Percentiles rank a stretch among this genome's conserved stretches.
Evolutionary conservation across 2,113 vertebrate species (phyloP).

Genomic region (Gnathonemus echidnorhynchus): DNA sequence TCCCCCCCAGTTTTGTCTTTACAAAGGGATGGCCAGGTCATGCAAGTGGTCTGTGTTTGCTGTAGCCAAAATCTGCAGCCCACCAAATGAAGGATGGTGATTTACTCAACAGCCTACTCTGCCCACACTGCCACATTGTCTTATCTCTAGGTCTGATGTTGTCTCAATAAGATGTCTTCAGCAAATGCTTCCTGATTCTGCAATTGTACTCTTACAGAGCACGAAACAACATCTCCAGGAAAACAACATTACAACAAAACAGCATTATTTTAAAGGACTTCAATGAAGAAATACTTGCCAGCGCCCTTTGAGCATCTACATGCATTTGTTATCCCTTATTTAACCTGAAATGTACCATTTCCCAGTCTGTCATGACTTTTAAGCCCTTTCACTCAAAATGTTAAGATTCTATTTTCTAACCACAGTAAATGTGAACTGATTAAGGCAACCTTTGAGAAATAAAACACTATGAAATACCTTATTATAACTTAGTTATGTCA

Average conservation of each 20-base stretch:
- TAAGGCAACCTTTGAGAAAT: neutral
- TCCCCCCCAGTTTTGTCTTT: neutral
- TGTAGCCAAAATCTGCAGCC: neutral
- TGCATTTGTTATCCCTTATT: neutral
- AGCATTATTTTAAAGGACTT: neutral
- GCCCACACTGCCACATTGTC: neutral
- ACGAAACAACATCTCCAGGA: neutral
- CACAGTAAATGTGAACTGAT: neutral
- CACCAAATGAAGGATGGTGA: neutral
- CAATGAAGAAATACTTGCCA: neutral
- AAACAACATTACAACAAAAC: neutral
- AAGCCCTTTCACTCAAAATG: neutral
- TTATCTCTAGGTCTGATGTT: neutral
- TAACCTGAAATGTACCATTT: neutral
- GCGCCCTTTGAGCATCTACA: neutral
- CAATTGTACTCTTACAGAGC: neutral
- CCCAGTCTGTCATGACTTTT: neutral
- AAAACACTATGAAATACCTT: neutral
- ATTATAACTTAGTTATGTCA: neutral
- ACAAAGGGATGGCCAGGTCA: neutral
- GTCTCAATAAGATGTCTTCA: neutral
- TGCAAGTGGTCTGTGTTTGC: neutral
- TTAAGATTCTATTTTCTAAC: neutral
- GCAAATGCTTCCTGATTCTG: neutral
- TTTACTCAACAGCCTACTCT: neutral